phyloP scores from a whole-genome alignment of 1,140 invertebrate species.

The Drosophila willistoni region DNA sequence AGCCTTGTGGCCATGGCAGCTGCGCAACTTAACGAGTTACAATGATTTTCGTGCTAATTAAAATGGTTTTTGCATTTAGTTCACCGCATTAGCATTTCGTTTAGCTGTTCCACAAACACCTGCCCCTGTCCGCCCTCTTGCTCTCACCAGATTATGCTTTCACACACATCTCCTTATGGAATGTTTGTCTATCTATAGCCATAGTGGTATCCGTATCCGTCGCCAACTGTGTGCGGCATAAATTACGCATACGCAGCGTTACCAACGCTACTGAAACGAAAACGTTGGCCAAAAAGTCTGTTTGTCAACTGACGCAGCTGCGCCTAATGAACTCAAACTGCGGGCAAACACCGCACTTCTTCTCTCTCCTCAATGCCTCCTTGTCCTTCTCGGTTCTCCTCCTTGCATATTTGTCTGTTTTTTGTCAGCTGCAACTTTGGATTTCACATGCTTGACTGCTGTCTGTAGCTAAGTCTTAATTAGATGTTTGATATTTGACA shows the following conservation, averaged over 20 bases:
- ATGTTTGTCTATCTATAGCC: constrained; percentile 38
- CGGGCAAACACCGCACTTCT: constrained; percentile 30
- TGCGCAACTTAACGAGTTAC: constrained; percentile 73
- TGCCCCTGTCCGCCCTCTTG: constrained; percentile 36
- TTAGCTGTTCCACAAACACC: constrained; percentile 75
- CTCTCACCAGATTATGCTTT: not conserved
- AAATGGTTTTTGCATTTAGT: constrained; percentile 81
- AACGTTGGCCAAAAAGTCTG: constrained; percentile 59
- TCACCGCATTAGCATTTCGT: constrained; percentile 80
- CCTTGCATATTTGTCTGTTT: constrained; percentile 24
- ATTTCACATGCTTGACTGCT: constrained; percentile 16
- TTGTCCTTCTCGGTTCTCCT: not conserved
- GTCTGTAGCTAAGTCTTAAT: constrained; percentile 55
- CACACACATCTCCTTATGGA: constrained; percentile 23
- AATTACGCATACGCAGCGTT: constrained; percentile 77
- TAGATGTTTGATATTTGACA: constrained; percentile 68
- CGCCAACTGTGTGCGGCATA: constrained; percentile 51
- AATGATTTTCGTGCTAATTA: constrained; percentile 82
- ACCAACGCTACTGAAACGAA: constrained; percentile 42
- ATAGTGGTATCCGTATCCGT: constrained; percentile 15
- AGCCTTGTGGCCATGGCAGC: constrained; percentile 28
- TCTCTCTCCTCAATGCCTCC: not conserved
- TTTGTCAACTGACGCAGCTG: constrained; percentile 59
- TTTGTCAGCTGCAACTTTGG: constrained; percentile 33
- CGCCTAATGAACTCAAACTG: constrained; percentile 69